Percentiles rank a stretch among this genome's conserved stretches.
Evolutionary conservation across 2,888 invertebrate genomes (phyloP).

Genomic region (Hydrotaea cyrtoneurina): DNA sequence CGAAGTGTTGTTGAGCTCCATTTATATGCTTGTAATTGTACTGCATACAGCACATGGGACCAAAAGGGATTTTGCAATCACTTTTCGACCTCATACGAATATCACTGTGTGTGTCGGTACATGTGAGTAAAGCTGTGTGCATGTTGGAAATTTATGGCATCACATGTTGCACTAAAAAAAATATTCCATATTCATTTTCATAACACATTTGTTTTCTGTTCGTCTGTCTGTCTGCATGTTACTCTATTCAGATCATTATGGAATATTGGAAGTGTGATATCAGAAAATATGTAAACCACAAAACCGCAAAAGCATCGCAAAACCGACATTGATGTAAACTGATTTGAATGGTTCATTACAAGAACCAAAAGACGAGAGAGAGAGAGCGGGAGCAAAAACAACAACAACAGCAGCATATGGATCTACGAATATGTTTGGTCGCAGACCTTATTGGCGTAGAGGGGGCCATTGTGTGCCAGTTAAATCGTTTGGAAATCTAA

Average conservation of each 20-base stretch:
- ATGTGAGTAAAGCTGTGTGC: neutral
- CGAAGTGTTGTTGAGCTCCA: slow-evolving; percentile 5
- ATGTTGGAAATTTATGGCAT: neutral
- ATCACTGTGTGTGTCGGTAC: too few species aligned
- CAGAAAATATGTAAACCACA: neutral
- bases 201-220: neutral
- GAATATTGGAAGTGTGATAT: too few species aligned
- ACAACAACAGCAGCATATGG: neutral
- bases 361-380: neutral
- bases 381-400: too few species aligned
- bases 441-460: too few species aligned
- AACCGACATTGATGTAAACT: neutral
- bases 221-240: neutral
- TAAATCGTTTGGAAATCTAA: slow-evolving; percentile 23
- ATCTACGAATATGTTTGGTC: too few species aligned
- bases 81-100: neutral
- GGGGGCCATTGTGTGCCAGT: neutral
- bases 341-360: neutral
- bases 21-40: slow-evolving; percentile 11
- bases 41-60: neutral
- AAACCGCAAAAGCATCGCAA: neutral
- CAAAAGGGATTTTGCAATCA: slow-evolving; percentile 13
- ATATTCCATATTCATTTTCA: neutral
- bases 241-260: too few species aligned
- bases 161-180: neutral